These are phyloP conservation scores for Nowickia ferox DNA, from an alignment of 2,888 invertebrate species.

Conservation along the genomic window DNA sequence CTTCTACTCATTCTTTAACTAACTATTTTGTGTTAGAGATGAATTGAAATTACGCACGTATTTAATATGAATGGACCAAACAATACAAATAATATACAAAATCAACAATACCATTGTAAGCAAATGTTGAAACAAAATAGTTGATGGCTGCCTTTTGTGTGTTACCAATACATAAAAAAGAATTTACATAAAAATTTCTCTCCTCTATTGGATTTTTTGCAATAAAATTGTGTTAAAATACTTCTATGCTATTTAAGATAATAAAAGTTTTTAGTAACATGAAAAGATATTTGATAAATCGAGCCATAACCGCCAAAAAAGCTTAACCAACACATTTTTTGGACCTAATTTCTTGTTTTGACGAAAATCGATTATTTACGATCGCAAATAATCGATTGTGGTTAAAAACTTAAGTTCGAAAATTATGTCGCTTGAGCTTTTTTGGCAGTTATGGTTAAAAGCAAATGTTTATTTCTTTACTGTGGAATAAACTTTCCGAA, in stretches of 20 bases:
- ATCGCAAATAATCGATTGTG: too few relatives aligned
- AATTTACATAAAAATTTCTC: neutral
- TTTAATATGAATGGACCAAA: constrained; percentile 39
- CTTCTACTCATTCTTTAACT: neutral
- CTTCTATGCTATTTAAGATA: too few relatives aligned
- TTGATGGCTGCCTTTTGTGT: neutral
- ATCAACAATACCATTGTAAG: neutral
- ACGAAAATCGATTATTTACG: too few relatives aligned
- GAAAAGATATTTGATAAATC: constrained; percentile 2
- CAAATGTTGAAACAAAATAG: neutral
- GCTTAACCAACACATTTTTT: too few relatives aligned
- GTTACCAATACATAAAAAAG: neutral
- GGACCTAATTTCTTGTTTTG: too few relatives aligned
- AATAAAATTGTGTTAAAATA: neutral
- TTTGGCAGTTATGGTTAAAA: too few relatives aligned
- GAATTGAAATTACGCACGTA: constrained; percentile 41
- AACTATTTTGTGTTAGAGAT: neutral
- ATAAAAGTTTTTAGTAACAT: neutral
- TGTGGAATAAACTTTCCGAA: neutral
- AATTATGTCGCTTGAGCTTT: too few relatives aligned
- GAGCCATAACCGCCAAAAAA: too few relatives aligned
- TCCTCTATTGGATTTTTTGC: neutral
- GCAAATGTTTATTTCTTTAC: neutral
- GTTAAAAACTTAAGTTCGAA: too few relatives aligned
- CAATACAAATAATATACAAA: constrained; percentile 32